Base-by-base conservation (phyloP, 2,797 vertebrate species). In the Epinephelus coioides region DNA sequence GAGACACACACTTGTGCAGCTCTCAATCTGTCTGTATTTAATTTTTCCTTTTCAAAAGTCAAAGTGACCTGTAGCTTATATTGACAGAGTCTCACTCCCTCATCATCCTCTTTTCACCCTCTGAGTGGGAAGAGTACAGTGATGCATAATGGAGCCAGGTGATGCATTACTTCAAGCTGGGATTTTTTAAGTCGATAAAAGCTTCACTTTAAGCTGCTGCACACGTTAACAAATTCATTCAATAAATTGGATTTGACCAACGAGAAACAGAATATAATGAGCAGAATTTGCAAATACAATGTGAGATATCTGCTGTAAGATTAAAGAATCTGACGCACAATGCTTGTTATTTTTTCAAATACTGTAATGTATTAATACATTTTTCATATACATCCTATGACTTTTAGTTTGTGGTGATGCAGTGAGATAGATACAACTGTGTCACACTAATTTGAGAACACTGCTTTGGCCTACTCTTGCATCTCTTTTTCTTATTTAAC, bases 31-130 rank as follows among this genome's bases (percentile, higher is more conserved):
- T 40, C 9, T 25, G 5, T 25, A 10, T 65, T 72, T 40, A 25
- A 6, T 49, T 30, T 18, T 69, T 51, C 2, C 5, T 27, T 80
- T 47, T 30, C 18, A 61, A 67, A 76, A 44, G 53, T 53, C 64
- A 79, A 62, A 61, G 34, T 56, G 64, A 57, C 2, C 38, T 3
- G 4, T 0, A 1, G 53, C 17, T 43, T 17, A 46, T 61, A 54
- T 5, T 40, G 19, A 57, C 49, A 15, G 49, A 25, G 43, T 21
- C 7, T 44, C 46, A 63, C 9, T 0, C 5, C 34, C 7, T 21
- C 2, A 2, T 19, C 12, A 25, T 51, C 27, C 40, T 23, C 17
- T 5, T 49, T 54, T 46, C 38, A 0, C 11, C 38, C 0, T 53
- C 40, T 7, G 19, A 6, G 11, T 9, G 14, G 17, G 30, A 25